Evolutionary conservation across 1,140 invertebrate genomes (phyloP).

Genomic region (Cheumatopsyche charites): DNA sequence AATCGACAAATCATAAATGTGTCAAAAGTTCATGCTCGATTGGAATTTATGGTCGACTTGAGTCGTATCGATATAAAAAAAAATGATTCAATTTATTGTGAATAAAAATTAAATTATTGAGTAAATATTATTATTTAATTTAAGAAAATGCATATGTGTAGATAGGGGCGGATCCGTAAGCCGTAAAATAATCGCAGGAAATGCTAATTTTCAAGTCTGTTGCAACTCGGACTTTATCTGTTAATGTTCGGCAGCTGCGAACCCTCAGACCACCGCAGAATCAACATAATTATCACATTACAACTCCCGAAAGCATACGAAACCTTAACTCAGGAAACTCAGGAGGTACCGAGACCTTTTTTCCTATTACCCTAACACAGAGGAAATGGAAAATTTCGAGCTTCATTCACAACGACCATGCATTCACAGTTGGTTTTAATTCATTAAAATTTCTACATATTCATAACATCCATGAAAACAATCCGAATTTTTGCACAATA

Average conservation of each 20-base stretch:
- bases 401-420: no score
- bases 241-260: conserved; percentile 29
- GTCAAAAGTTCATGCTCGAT: no score
- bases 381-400: no score
- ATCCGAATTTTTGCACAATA: not conserved
- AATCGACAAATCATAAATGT: not conserved
- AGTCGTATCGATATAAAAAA: no score
- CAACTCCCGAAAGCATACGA: not conserved
- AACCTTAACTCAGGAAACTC: no score
- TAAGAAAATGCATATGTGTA: no score
- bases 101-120: no score
- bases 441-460: not conserved
- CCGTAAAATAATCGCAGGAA: conserved; percentile 40
- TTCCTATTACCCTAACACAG: not conserved
- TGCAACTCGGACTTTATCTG: conserved; percentile 40
- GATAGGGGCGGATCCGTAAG: not conserved
- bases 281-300: conserved; percentile 45
- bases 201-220: conserved; percentile 35
- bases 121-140: no score
- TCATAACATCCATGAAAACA: not conserved
- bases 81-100: no score
- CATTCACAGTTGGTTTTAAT: no score
- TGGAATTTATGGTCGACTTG: no score
- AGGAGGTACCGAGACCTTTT: no score
- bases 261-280: conserved; percentile 9